Conservation (phyloP, 1,140 invertebrate genomes). For the Camponotus vicinus region DNA sequence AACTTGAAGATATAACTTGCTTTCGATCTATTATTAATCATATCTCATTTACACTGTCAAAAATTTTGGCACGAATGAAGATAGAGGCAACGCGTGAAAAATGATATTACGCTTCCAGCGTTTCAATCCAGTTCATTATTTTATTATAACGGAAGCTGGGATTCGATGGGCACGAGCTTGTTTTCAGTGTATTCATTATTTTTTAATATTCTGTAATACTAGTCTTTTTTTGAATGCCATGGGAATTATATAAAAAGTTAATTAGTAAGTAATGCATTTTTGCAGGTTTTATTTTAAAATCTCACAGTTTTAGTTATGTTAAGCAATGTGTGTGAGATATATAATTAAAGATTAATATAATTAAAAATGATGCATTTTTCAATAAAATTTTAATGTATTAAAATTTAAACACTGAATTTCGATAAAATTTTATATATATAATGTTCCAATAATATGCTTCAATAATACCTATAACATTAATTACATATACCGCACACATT, state of each 20-base stretch:
- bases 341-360: too few species aligned
- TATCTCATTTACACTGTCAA: conserved; percentile 1
- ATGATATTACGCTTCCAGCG: conserved; percentile 6
- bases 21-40: conserved; percentile 59
- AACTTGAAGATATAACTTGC: conserved; percentile 27
- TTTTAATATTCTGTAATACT: conserved; percentile 5
- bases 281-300: background rate
- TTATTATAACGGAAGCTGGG: background rate
- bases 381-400: too few species aligned
- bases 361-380: too few species aligned
- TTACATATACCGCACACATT: background rate
- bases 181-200: background rate
- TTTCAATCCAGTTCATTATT: conserved; percentile 18
- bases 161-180: too few species aligned
- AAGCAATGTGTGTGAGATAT: too few species aligned
- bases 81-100: conserved; percentile 32
- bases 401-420: too few species aligned
- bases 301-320: background rate
- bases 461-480: background rate
- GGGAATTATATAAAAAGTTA: background rate
- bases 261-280: background rate
- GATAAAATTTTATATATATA: too few species aligned
- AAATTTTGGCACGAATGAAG: conserved; percentile 54
- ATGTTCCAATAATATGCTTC: background rate
- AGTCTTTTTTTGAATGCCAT: background rate